Evolutionary conservation across 2,113 vertebrate genomes (phyloP), one percentile per base, ranked within the genome.

Genomic region (Rana temporaria): DNA sequence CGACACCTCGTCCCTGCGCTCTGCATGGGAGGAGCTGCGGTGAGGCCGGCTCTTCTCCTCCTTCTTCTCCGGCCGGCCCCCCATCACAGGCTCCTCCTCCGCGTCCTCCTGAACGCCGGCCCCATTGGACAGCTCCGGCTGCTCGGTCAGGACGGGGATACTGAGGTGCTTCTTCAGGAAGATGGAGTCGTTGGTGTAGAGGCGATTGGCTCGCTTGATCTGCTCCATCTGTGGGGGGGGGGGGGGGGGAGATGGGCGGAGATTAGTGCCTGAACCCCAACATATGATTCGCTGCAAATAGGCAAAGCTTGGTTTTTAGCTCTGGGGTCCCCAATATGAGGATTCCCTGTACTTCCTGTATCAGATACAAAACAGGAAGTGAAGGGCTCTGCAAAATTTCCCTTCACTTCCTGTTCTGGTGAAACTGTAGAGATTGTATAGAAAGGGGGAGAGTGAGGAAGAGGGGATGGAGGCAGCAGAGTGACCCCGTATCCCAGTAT

Each of bases 151-250:
- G 38, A 92, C 81, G 0, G 97, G 97, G 90, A 98, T 97, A 24
- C 87, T 92, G 82, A 99, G 89, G 1, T 91, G 93, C 85, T 93
- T 95, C 89, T 95, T 97, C 65, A 97, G 91, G 92, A 96, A 98
- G 86, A 99, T 96, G 1, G 95, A 96, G 89, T 99, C 97, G 1
- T 96, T 96, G 69, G 96, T 95, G 90, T 97, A 98, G 74, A 99
- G 92, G 57, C 96, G 92, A 85, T 98, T 99, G 53, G 92, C 94
- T n/a, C 96, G 89, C 74, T 96, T 95, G 88, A 99, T 98, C 88
- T 97, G 94, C 86, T 99, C 97, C 90, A 94, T 97, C 97, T 99
- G 90, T 2, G 34, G 67, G 5, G 7, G 57, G 22, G 73, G 4
- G 18, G 34, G 67, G 5, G 7, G 57, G 22, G 73, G 4, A 20